Base-by-base conservation (phyloP, 92 coral and sea anemone species). In the Chrysogorgia sp. region DNA sequence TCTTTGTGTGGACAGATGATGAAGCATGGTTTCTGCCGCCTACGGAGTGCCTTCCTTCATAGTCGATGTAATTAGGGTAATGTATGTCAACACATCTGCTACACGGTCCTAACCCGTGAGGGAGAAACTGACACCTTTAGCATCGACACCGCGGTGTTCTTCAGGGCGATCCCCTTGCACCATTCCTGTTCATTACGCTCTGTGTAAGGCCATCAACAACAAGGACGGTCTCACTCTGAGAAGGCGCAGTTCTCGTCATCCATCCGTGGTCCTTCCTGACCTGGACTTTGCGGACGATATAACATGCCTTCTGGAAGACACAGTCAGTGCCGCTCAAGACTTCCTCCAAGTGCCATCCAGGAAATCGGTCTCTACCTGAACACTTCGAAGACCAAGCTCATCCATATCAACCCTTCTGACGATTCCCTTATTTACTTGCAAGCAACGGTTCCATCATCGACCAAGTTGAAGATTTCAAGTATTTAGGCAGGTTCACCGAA, bases 281-380 rank as follows among this genome's bases (percentile, higher is more conserved):
- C n/a, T n/a, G n/a, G n/a, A n/a, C n/a, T n/a, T n/a, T n/a, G n/a
- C n/a, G n/a, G n/a, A n/a, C n/a, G n/a, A n/a, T n/a, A n/a, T n/a
- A n/a, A n/a, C n/a, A n/a, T n/a, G n/a, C n/a, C n/a, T n/a, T n/a
- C n/a, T n/a, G n/a, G n/a, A n/a, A n/a, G n/a, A n/a, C n/a, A n/a
- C n/a, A n/a, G n/a, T n/a, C n/a, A n/a, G n/a, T n/a, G n/a, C 37
- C 31, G 62, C 76, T 40, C 28, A 41, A 24, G 76, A 14, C 25
- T 43, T 41, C 26, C 62, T 69, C 45, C 56, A 69, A 12, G 15
- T 2, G 76, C 76, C 10, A 1, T 14, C 19, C 62, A 69, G 34
- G 23, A 23, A 34, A 26, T 69, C 5, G 76, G 56, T 10, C 76
- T 69, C 58, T 47, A 47, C 24, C 31, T 71, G 30, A 71, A 71